These are phyloP conservation scores for Drosophila leontia DNA, from an alignment of 1,140 invertebrate genomes.

Conservation along the genomic window DNA sequence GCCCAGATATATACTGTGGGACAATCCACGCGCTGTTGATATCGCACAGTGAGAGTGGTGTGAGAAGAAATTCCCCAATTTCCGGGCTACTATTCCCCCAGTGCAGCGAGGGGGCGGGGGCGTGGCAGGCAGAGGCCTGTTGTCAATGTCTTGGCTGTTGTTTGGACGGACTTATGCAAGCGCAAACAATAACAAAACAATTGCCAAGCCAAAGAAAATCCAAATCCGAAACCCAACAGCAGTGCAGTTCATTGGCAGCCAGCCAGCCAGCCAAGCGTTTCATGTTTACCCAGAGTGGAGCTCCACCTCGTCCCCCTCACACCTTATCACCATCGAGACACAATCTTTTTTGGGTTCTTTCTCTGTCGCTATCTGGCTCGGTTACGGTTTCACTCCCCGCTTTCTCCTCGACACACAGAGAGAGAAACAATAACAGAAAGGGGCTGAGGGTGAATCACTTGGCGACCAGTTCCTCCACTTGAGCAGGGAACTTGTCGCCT, in stretches of 20 bases:
- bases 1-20: neutral
- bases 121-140: conserved; percentile 14
- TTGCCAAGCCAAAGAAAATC: conserved; percentile 48
- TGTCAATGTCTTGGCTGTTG: conserved; percentile 60
- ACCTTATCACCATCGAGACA: conserved; percentile 25
- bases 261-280: conserved; percentile 55
- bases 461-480: conserved; percentile 12
- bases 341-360: conserved; percentile 46
- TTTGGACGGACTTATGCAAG: conserved; percentile 40
- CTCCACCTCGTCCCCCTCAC: neutral
- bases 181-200: conserved; percentile 48
- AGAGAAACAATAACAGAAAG: conserved; percentile 12
- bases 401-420: conserved; percentile 20
- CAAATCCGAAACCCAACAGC: conserved; percentile 35
- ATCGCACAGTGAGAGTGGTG: conserved; percentile 7
- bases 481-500: conserved; percentile 9
- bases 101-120: conserved; percentile 1
- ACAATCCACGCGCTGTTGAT: neutral
- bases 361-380: conserved; percentile 29
- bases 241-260: conserved; percentile 57
- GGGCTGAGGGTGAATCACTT: conserved; percentile 35
- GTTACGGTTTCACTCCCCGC: conserved; percentile 34
- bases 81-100: conserved; percentile 3
- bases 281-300: conserved; percentile 29
- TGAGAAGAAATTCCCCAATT: neutral